Evolutionary conservation across 2,797 vertebrate species (phyloP), one percentile per base, ranked within the genome.

Genomic region (Eleutherodactylus coqui): DNA sequence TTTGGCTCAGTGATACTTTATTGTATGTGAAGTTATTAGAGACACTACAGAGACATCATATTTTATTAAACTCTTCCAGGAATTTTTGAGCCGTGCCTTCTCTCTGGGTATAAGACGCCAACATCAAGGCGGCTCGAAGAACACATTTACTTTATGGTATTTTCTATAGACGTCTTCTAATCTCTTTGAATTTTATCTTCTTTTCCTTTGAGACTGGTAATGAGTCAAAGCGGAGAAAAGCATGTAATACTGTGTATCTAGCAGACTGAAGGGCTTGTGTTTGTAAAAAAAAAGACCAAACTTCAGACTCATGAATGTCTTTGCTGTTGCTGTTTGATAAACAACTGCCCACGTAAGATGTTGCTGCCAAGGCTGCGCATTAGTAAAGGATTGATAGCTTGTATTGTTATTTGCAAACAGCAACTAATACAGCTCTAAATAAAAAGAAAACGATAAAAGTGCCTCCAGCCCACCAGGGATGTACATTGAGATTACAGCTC

Each of bases 121-220:
- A 75, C 69, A 73, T 60, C 81, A 83, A 83, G 10, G 69, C 67
- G 2, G 16, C 19, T 32, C 4, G 10, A 11, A 69, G 29, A 29
- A 51, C 29, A 21, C 5, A 51, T 4, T 43, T 58, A 16, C 41
- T 60, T 75, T 83, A 45, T 27, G 36, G 51, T 51, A 16, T 38
- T 32, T 69, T 45, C 62, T 47, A 10, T 3, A 10, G 24, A 81
- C 4, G 36, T 10, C 7, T 55, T n/a, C 11, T 51, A 43, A 47
- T 67, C 29, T 81, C 60, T 82, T 32, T 53, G 47, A 70, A 41
- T 51, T 36, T 32, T 41, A 19, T 36, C 11, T 72, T 43, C 9
- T 70, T 58, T 72, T 72, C 67, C 47, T 43, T 29, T 19, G 32
- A 73, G 67, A 82, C 32, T 32, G 38, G 41, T 36, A n/a, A 82